phyloP scores from a whole-genome alignment of 2,797 vertebrate genomes.

The Platalea minor region DNA sequence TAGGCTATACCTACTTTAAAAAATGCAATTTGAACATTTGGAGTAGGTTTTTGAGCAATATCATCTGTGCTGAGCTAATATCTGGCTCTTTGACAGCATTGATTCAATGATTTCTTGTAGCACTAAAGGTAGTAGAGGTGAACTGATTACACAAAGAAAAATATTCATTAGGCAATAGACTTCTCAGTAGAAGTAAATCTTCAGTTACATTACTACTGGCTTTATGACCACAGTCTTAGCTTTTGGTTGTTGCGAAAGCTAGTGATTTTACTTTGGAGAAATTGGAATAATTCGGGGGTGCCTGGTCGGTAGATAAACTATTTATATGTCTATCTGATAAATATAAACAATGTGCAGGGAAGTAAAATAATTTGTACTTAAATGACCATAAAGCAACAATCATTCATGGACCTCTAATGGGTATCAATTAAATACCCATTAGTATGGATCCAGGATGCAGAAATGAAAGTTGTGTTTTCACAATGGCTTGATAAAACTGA shows the following conservation, averaged over 20 bases:
- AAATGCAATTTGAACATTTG: background rate
- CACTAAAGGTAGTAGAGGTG: background rate
- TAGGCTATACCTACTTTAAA: background rate
- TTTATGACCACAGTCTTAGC: background rate
- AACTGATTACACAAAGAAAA: background rate
- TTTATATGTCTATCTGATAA: background rate
- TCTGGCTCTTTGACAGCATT: background rate
- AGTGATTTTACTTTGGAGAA: background rate
- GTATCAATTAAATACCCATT: background rate
- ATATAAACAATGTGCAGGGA: background rate
- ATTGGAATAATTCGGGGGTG: background rate
- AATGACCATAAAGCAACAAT: background rate
- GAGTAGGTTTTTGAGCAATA: background rate
- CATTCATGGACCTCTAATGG: background rate
- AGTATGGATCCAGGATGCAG: background rate
- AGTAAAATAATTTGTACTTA: background rate
- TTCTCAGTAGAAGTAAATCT: background rate
- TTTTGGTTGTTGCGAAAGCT: background rate
- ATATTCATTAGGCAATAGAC: background rate
- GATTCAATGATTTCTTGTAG: background rate
- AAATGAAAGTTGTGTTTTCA: background rate
- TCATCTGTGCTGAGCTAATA: background rate
- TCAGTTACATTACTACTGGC: background rate
- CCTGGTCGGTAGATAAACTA: background rate
- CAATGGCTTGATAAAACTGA: background rate